Conservation (phyloP, 2,888 invertebrate genomes). For the Phasia obesa region DNA sequence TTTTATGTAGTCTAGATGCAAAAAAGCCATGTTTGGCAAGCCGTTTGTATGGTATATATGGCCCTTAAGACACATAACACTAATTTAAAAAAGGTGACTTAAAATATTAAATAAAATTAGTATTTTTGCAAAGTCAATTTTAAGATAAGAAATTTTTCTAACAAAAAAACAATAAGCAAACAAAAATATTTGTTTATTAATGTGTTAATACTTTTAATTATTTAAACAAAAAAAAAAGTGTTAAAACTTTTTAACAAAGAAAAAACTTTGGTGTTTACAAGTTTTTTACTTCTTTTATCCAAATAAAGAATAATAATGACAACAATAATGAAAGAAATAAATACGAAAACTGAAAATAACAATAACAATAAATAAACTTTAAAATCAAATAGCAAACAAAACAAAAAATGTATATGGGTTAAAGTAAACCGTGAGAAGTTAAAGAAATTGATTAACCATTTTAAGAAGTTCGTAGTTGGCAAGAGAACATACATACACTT, state of each 20-base stretch:
- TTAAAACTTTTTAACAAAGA: slow-evolving; percentile 3
- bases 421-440: slow-evolving; percentile 81
- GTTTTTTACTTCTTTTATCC: slow-evolving; percentile 8
- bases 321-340: slow-evolving; percentile 42
- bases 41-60: too few relatives aligned
- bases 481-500: slow-evolving; percentile 22
- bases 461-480: slow-evolving; percentile 35
- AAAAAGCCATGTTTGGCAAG: too few relatives aligned
- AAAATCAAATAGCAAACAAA: slow-evolving; percentile 52
- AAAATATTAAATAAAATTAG: too few relatives aligned
- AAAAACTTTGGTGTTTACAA: not conserved
- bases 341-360: slow-evolving; percentile 24
- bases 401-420: slow-evolving; percentile 58
- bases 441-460: slow-evolving; percentile 62
- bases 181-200: not conserved
- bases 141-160: slow-evolving; percentile 9
- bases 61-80: too few relatives aligned
- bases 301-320: slow-evolving; percentile 50
- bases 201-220: not conserved
- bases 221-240: not conserved
- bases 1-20: too few relatives aligned
- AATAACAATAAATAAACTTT: slow-evolving; percentile 48
- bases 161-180: too few relatives aligned
- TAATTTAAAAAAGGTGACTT: too few relatives aligned
- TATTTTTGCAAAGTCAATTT: slow-evolving; percentile 13